These are phyloP conservation scores for Athripsodes cinereus DNA, from an alignment of 2,888 invertebrate species.

Conservation along the genomic window DNA sequence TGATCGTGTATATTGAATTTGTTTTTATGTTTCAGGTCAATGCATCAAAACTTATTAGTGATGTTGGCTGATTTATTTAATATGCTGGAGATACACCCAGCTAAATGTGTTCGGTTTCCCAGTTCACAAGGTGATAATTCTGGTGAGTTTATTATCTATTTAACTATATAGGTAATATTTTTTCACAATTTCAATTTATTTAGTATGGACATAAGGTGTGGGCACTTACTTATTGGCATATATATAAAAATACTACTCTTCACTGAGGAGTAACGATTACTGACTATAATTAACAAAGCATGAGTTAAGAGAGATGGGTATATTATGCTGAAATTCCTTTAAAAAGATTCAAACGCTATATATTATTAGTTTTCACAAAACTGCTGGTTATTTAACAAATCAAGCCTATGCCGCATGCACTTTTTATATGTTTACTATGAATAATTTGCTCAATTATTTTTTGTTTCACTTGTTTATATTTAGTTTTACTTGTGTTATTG, in stretches of 20 bases:
- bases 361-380: no score
- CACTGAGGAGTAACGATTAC: no score
- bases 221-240: no score
- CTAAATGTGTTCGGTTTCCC: constrained; percentile 79
- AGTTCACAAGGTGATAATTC: constrained; percentile 52
- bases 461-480: constrained; percentile 3
- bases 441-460: constrained; percentile 16
- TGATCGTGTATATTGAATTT: background rate
- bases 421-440: constrained; percentile 25
- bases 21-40: constrained; percentile 60
- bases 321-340: no score
- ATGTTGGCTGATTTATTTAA: constrained; percentile 93
- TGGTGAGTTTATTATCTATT: constrained; percentile 26
- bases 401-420: constrained; percentile 16
- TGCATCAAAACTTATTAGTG: constrained; percentile 86
- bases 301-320: no score
- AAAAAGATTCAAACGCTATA: no score
- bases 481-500: constrained; percentile 3
- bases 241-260: no score
- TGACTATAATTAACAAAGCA: no score
- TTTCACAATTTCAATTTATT: no score
- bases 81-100: constrained; percentile 87
- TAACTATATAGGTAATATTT: no score
- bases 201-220: no score
- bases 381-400: no score